These are phyloP conservation scores for Panagrolaimus sp. DNA, from an alignment of 1,140 invertebrate species.

Conservation along the genomic window DNA sequence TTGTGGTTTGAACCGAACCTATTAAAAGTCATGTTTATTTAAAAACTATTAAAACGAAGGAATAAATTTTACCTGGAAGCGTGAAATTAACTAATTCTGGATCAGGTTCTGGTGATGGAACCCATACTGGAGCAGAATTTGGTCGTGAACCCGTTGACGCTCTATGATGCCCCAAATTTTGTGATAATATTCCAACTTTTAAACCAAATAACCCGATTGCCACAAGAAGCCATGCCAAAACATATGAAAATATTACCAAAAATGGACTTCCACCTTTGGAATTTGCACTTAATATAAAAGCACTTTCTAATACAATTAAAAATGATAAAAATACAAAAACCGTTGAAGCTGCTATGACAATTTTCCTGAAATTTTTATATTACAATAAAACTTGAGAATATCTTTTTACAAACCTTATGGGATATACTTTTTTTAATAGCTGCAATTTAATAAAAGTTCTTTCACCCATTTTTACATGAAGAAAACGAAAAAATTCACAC, in stretches of 20 bases:
- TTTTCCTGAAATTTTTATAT: neutral
- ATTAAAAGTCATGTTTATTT: neutral
- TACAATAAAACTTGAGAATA: neutral
- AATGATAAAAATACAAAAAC: conserved; percentile 6
- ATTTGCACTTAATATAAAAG: neutral
- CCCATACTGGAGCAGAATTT: neutral
- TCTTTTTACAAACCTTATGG: neutral
- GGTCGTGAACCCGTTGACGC: neutral
- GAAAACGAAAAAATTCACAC: neutral
- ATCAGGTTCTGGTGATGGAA: neutral
- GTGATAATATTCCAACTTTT: neutral
- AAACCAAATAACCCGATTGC: conserved; percentile 3
- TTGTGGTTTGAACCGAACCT: conserved; percentile 9
- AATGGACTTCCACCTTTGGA: neutral
- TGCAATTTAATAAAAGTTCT: neutral
- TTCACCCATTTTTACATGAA: neutral
- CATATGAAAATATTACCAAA: neutral
- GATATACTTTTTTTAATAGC: conserved; percentile 4
- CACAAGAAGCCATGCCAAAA: neutral
- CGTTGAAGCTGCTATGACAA: neutral
- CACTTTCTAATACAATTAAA: conserved; percentile 8
- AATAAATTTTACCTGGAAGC: neutral
- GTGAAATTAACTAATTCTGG: neutral
- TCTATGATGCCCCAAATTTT: conserved; percentile 1
- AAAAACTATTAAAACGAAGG: neutral